Base-by-base conservation (phyloP, 2,113 vertebrate genomes). In the Aplodontia rufa region DNA sequence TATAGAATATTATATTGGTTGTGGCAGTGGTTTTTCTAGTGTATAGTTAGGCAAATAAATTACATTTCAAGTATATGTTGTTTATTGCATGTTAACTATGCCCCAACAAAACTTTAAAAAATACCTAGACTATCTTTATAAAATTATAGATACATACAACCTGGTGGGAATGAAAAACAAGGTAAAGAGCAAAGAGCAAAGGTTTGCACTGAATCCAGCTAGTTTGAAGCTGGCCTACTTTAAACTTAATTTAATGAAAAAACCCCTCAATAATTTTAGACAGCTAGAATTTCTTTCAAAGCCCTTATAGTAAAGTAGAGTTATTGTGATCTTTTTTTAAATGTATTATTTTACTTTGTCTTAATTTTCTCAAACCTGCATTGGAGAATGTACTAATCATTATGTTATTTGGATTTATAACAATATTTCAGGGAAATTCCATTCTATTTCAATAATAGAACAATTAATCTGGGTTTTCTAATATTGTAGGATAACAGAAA, bases 221-320 rank as follows among this genome's bases (percentile, higher is more conserved):
- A 92, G 24, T 10, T 80, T 69, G 49, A 47, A 74, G 7, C 6
- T 72, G 35, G 22, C 35, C 12, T 47, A 51, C 32, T 55, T 93
- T 32, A 84, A 92, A 81, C 1, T 66, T 92, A 71, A 78, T 71
- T 66, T 68, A 68, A 86, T 83, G 60, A 83, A 89, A 94, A 81
- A 89, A 94, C 76, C 66, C n/a, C 10, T 75, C 30, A 53, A 45
- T n/a, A 32, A 76, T 71, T 92, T 72, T 40, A 89, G 32, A 45
- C 5, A 69, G 62, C 13, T 35, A 26, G 35, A 26, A 74, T 74
- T 58, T 83, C 49, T 62, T 66, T 85, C n/a, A 66, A 86, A 96
- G n/a, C 3, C 35, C 51, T 76, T 80, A 79, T 49, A 83, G 80
- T 45, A 37, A 64, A 88, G 1, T 60, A 64, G 69, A 62, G 24